Base-by-base conservation (phyloP, 2,113 vertebrate species). In the Pseudorhombus dupliciocellatus region DNA sequence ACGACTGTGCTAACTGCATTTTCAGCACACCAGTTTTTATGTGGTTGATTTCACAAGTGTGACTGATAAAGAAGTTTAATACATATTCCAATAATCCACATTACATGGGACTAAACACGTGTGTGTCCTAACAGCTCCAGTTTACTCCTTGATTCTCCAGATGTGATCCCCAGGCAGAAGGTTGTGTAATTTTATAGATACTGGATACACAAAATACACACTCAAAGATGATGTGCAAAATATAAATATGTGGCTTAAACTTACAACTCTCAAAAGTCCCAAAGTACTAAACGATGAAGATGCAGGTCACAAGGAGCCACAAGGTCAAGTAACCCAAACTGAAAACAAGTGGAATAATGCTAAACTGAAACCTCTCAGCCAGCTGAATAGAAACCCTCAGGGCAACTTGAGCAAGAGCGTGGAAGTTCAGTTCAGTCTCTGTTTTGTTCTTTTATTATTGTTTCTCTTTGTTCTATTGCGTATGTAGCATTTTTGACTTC, bases 301-400 rank as follows among this genome's bases (percentile, higher is more conserved):
- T 51, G 8, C 14, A 50, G 12, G 66, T 64, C 57, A 63, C 11
- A 64, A 55, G 10, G n/a, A 58, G 15, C 34, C 75, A 63, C 51
- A 24, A 61, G 53, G 48, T 70, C 22, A 60, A 24, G 30, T 64
- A 44, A 77, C 37, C 34, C 10, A 34, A 34, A 37, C 53, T 77
- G 7, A 64, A 48, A 61, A 61, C 16, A 64, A 26, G n/a, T 57
- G 44, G 9, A 24, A 24, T 21, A 37, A 12, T 37, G 11, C 10
- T 11, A 65, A 21, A 1, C 51, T 50, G 34, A 62, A 52, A 68
- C 15, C 6, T 48, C 58, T 75, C 64, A 5, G 12, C 16, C 48
- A 26, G 4, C 60, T 62, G 28, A 10, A 73, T 46, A 65, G 16
- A 76, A 72, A 68, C 50, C 60, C 59, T 61, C 24, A 55, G 63